These are phyloP conservation scores for Temnothorax longispinosus DNA, from an alignment of 1,140 invertebrate species.

Conservation along the genomic window DNA sequence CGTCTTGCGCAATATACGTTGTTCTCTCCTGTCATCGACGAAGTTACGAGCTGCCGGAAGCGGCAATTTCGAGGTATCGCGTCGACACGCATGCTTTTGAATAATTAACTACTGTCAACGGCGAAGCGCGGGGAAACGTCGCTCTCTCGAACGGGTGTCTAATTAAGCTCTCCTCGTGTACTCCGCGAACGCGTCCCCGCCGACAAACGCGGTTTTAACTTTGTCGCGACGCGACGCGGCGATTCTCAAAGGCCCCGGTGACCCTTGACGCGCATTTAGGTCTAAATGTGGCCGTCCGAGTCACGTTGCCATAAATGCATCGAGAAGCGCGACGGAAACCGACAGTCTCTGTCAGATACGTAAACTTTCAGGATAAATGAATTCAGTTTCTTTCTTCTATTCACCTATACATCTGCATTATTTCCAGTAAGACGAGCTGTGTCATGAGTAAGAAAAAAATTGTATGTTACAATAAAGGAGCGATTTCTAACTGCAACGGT, in stretches of 20 bases:
- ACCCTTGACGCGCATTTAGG: constrained; percentile 27
- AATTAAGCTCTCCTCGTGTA: constrained; percentile 62
- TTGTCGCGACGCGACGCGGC: constrained; percentile 8
- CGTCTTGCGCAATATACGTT: constrained; percentile 12
- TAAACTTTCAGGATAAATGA: not conserved
- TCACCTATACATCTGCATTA: no score
- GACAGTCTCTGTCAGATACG: not conserved
- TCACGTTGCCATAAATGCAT: not conserved
- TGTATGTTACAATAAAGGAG: no score
- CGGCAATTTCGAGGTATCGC: constrained; percentile 30
- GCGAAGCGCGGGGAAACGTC: constrained; percentile 32
- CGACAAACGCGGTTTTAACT: constrained; percentile 35
- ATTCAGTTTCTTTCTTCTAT: not conserved
- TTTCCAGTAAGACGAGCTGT: no score
- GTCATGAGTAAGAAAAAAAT: not conserved
- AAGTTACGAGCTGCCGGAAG: constrained; percentile 30
- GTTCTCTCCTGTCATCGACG: not conserved
- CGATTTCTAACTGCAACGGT: no score
- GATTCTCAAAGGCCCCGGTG: constrained; percentile 25
- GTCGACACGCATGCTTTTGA: constrained; percentile 43
- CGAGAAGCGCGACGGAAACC: not conserved
- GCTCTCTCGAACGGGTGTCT: constrained; percentile 60
- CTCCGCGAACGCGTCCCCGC: constrained; percentile 3
- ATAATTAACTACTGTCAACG: constrained; percentile 66
- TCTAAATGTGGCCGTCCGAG: constrained; percentile 24